These are phyloP conservation scores for Trilocha varians DNA, from an alignment of 2,888 invertebrate genomes.

Conservation along the genomic window DNA sequence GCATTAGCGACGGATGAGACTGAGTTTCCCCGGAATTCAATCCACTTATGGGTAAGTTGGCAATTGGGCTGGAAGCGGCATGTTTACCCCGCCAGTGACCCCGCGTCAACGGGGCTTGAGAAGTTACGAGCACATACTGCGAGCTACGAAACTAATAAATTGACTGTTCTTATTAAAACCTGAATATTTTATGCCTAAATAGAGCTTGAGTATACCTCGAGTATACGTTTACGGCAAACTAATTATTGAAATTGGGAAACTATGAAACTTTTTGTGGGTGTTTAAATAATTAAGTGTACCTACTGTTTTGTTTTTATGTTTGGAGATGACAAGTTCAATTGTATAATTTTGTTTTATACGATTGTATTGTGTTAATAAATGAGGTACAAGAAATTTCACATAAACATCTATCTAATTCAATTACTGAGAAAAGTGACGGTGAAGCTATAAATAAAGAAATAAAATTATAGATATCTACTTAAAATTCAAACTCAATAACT, in stretches of 20 bases:
- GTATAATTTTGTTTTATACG: too few species aligned
- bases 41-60: slow-evolving; percentile 53
- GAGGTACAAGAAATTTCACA: too few species aligned
- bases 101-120: slow-evolving; percentile 41
- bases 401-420: too few species aligned
- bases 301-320: too few species aligned
- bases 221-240: background rate
- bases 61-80: slow-evolving; percentile 43
- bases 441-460: too few species aligned
- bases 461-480: too few species aligned
- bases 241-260: background rate
- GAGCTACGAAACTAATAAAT: slow-evolving; percentile 24
- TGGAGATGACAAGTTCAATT: too few species aligned
- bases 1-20: slow-evolving; percentile 19
- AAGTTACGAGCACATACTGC: slow-evolving; percentile 27
- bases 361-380: too few species aligned
- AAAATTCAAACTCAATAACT: too few species aligned
- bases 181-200: slow-evolving; percentile 1
- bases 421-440: too few species aligned
- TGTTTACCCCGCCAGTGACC: slow-evolving; percentile 52
- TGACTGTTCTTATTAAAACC: slow-evolving; percentile 1
- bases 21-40: slow-evolving; percentile 39
- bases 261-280: background rate
- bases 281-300: too few species aligned
- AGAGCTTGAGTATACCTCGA: background rate